Percentiles rank a stretch among this genome's conserved stretches.
These are phyloP conservation scores for Elysia chlorotica DNA, from an alignment of 1,140 invertebrate species.

Conservation along the genomic window DNA sequence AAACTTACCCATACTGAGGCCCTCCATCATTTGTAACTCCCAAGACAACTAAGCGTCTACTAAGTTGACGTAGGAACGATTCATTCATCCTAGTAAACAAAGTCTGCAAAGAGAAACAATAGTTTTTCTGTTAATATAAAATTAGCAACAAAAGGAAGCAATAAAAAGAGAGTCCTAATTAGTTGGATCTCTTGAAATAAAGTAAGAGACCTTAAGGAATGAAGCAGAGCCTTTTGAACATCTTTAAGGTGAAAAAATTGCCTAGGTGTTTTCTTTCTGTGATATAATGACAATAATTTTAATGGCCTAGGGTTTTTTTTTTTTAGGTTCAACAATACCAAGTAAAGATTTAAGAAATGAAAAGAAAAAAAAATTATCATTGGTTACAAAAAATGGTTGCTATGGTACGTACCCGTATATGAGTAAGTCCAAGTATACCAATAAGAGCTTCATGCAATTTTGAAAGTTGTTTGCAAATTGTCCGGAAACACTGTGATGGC, in stretches of 20 bases:
- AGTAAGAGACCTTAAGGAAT: too few relatives aligned
- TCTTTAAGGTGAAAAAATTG: not conserved
- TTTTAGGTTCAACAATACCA: too few relatives aligned
- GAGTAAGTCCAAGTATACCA: slow-evolving; percentile 59
- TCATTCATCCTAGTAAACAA: slow-evolving; percentile 85
- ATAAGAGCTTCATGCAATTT: slow-evolving; percentile 90
- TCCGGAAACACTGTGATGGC: slow-evolving; percentile 89
- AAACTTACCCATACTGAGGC: slow-evolving; percentile 87
- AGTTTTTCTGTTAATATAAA: not conserved
- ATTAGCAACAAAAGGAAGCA: not conserved
- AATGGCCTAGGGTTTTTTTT: too few relatives aligned
- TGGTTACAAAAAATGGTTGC: slow-evolving; percentile 77
- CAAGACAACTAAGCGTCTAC: slow-evolving; percentile 81
- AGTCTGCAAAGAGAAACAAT: slow-evolving; percentile 56
- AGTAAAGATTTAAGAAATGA: slow-evolving; percentile 81
- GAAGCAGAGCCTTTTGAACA: not conserved
- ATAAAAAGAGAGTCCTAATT: not conserved
- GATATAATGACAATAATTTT: too few relatives aligned
- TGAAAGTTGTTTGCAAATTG: slow-evolving; percentile 87
- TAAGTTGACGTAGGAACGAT: slow-evolving; percentile 84
- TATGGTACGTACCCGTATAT: slow-evolving; percentile 55
- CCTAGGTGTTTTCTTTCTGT: too few relatives aligned
- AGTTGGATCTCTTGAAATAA: too few relatives aligned
- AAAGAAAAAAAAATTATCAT: slow-evolving; percentile 87
- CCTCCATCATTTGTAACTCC: slow-evolving; percentile 94